phyloP scores from a whole-genome alignment of 92 coral and sea anemone genomes.

The Heteractis magnifica region DNA sequence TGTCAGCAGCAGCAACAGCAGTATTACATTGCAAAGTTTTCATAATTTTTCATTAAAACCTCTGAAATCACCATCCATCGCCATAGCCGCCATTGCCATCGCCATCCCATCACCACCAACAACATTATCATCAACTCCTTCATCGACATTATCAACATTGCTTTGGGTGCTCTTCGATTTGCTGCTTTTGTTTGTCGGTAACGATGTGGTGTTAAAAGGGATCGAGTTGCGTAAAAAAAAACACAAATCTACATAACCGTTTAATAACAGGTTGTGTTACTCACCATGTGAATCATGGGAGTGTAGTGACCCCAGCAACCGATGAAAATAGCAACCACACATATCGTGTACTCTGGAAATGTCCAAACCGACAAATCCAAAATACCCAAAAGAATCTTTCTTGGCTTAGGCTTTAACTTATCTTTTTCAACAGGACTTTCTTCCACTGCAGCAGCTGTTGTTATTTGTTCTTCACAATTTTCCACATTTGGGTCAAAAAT shows the following conservation, averaged over 20 bases:
- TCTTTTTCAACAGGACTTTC: not conserved
- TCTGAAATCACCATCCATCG: too few relatives aligned
- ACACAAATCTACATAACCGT: too few relatives aligned
- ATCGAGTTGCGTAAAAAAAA: too few relatives aligned
- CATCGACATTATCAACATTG: not conserved
- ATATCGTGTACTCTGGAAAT: constrained; percentile 33
- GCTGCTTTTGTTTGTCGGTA: too few relatives aligned
- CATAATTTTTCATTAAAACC: too few relatives aligned
- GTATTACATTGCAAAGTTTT: too few relatives aligned
- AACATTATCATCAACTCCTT: not conserved
- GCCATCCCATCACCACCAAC: too few relatives aligned
- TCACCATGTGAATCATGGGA: constrained; percentile 11
- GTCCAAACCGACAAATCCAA: constrained; percentile 42
- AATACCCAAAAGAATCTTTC: constrained; percentile 21
- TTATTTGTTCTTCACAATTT: not conserved
- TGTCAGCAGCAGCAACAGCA: not conserved
- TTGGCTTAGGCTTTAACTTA: not conserved
- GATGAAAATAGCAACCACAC: constrained; percentile 21
- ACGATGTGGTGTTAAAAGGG: too few relatives aligned
- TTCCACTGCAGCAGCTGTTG: not conserved
- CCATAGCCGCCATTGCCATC: too few relatives aligned
- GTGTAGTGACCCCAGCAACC: constrained; percentile 26
- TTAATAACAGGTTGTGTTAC: not conserved
- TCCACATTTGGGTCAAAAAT: constrained; percentile 37
- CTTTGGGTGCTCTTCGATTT: too few relatives aligned